Evolutionary conservation across 2,113 vertebrate species (phyloP), one percentile per base, ranked within the genome.

Genomic region (Hydrochoerus hydrochaeris): DNA sequence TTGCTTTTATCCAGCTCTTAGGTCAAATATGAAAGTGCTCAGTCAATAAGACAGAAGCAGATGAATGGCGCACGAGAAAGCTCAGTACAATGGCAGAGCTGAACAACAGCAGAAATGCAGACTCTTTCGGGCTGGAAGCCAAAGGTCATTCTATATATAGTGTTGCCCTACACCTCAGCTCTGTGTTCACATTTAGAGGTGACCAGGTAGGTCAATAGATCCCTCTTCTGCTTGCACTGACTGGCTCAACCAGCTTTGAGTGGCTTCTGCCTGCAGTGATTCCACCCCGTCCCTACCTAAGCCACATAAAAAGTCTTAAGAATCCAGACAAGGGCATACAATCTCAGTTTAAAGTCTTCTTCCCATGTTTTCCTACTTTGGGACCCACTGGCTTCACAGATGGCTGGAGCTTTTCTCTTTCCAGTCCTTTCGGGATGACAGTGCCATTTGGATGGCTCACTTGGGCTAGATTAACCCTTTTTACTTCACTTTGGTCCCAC

Each of bases 41-140:
- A 77, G 82, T 95, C 93, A 93, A 35, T 75, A 93, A 89, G 80
- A 84, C 78, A 84, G 83, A 95, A 97, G 90, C 84, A 96, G 96
- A 86, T 85, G 84, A 94, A 35, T 28, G 13, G 24, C 65, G 75
- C 28, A 60, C 19, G 5, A 54, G 82, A 71, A 71, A 75, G 32
- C n/a, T 95, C 91, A 89, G 91, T 92, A 46, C 80, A 86, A 91
- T 7, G 65, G 54, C 28, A 84, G 82, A 28, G 62, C 84, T 57
- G 49, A 65, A 75, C 3, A 87, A 28, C 28, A 75, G 67, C 22
- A 88, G 60, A 95, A 93, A 88, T 58, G 85, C 69, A 88, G 89
- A 9, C 17, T 81, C 69, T 91, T 91, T 78, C 9, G 88, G 88
- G 88, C 88, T 38, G 24, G 44, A 96, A 94, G 90, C 85, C 90